A percentile compares a stretch with the other conserved stretches of the same genome.
These are phyloP conservation scores for Amphipoea oculea DNA, from an alignment of 2,888 invertebrate genomes.

Conservation along the genomic window DNA sequence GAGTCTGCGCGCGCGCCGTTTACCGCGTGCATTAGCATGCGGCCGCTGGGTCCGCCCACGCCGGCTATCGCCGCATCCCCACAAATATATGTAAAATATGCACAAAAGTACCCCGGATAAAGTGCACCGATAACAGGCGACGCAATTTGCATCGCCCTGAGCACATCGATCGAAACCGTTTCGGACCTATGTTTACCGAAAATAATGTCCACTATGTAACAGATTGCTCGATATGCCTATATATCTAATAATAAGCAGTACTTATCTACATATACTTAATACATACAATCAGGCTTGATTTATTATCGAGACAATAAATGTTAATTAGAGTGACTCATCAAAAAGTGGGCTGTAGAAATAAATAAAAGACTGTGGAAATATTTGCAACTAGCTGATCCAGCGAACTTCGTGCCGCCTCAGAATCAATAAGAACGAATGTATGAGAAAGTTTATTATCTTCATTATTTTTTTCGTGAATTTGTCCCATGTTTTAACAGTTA, in stretches of 20 bases:
- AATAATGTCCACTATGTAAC: constrained; percentile 68
- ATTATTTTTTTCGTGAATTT: too few relatives aligned
- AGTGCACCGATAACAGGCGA: constrained; percentile 87
- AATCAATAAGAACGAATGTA: too few relatives aligned
- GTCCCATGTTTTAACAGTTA: too few relatives aligned
- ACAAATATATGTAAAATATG: constrained; percentile 89
- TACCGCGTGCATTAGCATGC: constrained; percentile 83
- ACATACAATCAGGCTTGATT: constrained; percentile 29
- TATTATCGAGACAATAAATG: constrained; percentile 30
- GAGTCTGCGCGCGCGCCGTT: constrained; percentile 75
- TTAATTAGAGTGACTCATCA: constrained; percentile 52
- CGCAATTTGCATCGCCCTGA: constrained; percentile 88
- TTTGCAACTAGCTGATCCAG: constrained; percentile 23
- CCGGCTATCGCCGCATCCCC: constrained; percentile 83
- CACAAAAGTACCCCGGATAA: constrained; percentile 88
- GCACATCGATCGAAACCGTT: constrained; percentile 79
- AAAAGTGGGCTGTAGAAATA: constrained; percentile 16
- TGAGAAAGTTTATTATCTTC: too few relatives aligned
- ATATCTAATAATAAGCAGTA: constrained; percentile 48
- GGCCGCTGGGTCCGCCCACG: constrained; percentile 84
- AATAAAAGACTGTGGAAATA: constrained; percentile 23
- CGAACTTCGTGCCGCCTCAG: too few relatives aligned
- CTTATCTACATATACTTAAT: constrained; percentile 16
- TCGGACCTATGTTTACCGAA: constrained; percentile 85
- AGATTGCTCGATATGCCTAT: constrained; percentile 57